phyloP scores from a whole-genome alignment of 2,113 vertebrate genomes.

The Osmerus eperlanus region DNA sequence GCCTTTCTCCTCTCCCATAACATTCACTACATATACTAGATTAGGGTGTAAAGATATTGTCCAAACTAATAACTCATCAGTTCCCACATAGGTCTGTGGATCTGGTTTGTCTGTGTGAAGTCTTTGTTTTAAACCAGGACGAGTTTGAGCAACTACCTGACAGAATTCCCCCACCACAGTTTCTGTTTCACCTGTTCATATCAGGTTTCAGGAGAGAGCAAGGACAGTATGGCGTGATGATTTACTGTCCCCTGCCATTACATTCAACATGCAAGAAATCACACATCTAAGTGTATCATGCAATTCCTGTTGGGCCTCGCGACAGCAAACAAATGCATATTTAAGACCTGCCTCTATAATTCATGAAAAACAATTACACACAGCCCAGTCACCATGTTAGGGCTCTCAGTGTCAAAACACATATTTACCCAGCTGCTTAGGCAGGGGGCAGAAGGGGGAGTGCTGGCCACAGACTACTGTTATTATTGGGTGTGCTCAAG shows the following conservation, averaged over 20 bases:
- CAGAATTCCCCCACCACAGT: not conserved
- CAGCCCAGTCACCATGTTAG: constrained; percentile 24
- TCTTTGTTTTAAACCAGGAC: constrained; percentile 11
- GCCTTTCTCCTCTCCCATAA: constrained; percentile 53
- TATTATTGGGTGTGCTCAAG: too few species aligned
- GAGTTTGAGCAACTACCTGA: constrained; percentile 9
- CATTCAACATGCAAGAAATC: constrained; percentile 41
- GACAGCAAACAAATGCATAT: constrained; percentile 51
- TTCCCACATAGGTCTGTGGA: constrained; percentile 43
- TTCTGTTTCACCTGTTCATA: constrained; percentile 13
- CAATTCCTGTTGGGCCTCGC: constrained; percentile 31
- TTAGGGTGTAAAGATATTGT: constrained; percentile 57
- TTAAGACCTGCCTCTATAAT: constrained; percentile 51
- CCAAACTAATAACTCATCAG: constrained; percentile 67
- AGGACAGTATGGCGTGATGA: constrained; percentile 19
- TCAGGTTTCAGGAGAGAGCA: constrained; percentile 21
- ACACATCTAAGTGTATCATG: constrained; percentile 38
- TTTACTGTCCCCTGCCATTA: constrained; percentile 21
- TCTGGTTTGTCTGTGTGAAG: constrained; percentile 25
- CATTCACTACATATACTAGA: constrained; percentile 58
- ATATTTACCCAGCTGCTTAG: constrained; percentile 29
- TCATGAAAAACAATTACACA: constrained; percentile 54
- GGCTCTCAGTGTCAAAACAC: constrained; percentile 32
- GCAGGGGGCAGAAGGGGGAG: constrained; percentile 1
- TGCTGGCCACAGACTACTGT: not conserved